A percentile compares a stretch with the other conserved stretches of the same genome.
These are phyloP conservation scores for Tetragonula clypearis DNA, from an alignment of 1,140 invertebrate genomes.

Conservation along the genomic window DNA sequence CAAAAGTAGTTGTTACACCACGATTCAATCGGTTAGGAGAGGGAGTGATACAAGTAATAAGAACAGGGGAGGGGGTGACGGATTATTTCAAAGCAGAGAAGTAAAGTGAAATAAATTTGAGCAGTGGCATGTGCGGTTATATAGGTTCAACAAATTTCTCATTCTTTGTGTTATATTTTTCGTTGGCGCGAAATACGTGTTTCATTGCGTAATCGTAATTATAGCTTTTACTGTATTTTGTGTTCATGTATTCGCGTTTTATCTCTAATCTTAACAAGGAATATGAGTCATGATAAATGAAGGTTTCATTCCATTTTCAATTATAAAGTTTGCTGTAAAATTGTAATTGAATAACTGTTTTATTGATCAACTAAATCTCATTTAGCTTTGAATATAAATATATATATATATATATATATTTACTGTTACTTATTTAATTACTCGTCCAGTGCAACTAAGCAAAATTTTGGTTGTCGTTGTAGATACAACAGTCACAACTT, in stretches of 20 bases:
- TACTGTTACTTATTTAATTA: constrained; percentile 13
- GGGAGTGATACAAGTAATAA: constrained; percentile 25
- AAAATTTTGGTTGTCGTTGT: constrained; percentile 32
- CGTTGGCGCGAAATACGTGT: constrained; percentile 38
- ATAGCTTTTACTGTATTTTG: not conserved
- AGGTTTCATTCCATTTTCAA: constrained; percentile 8
- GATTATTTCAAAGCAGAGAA: constrained; percentile 6
- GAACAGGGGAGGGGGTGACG: constrained; percentile 4
- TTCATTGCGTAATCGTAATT: constrained; percentile 33
- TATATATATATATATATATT: constrained; percentile 1
- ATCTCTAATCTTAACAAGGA: constrained; percentile 3
- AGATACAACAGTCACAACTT: constrained; percentile 81
- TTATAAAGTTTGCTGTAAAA: constrained; percentile 11
- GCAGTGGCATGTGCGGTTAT: not conserved
- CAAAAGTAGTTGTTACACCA: constrained; percentile 33
- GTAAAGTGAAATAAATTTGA: constrained; percentile 30
- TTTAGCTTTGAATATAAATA: constrained; percentile 10
- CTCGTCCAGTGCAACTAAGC: not conserved
- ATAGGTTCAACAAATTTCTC: constrained; percentile 6
- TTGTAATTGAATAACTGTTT: constrained; percentile 41
- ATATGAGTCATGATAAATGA: not conserved
- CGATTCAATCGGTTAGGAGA: constrained; percentile 29
- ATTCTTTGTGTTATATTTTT: not conserved
- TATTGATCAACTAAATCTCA: constrained; percentile 39
- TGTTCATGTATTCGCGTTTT: constrained; percentile 1